Conservation (phyloP, 2,797 vertebrate species). For the Sebastes hubbsi region DNA sequence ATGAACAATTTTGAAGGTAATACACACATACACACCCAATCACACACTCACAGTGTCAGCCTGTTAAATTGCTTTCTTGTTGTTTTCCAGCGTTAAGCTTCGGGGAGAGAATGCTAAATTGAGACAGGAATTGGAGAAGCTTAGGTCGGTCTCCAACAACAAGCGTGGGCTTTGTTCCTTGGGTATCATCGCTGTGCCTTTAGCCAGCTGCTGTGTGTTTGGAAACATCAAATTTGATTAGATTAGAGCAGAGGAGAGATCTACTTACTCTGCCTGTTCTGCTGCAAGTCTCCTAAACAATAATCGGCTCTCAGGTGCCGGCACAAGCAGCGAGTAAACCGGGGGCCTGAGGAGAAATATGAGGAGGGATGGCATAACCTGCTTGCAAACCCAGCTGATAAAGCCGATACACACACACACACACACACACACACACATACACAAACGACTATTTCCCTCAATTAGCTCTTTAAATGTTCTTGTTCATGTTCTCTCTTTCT, state of each 20-base stretch:
- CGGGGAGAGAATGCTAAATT: slow-evolving; percentile 76
- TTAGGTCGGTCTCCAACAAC: slow-evolving; percentile 74
- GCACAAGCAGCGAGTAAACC: slow-evolving; percentile 66
- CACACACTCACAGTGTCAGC: slow-evolving; percentile 25
- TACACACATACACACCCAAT: slow-evolving; percentile 11
- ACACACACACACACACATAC: not conserved
- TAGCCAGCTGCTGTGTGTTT: slow-evolving; percentile 72
- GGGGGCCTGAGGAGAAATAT: slow-evolving; percentile 73
- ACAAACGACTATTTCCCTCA: slow-evolving; percentile 19
- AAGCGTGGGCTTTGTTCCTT: slow-evolving; percentile 70
- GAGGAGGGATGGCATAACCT: slow-evolving; percentile 76
- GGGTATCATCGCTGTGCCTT: slow-evolving; percentile 64
- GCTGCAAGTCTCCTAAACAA: slow-evolving; percentile 63
- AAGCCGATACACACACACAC: slow-evolving; percentile 59
- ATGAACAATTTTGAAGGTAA: slow-evolving; percentile 9
- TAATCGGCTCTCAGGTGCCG: slow-evolving; percentile 73
- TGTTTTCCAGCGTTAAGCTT: slow-evolving; percentile 72
- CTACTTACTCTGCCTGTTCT: slow-evolving; percentile 66
- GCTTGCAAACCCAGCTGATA: slow-evolving; percentile 68
- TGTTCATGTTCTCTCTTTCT: slow-evolving; percentile 53
- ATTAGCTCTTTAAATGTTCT: slow-evolving; percentile 18
- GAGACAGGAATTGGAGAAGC: slow-evolving; percentile 79
- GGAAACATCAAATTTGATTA: slow-evolving; percentile 79
- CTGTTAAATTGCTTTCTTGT: slow-evolving; percentile 62
- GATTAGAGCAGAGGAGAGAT: slow-evolving; percentile 68